Conservation (phyloP, 2,797 vertebrate genomes). For the Oophaga sylvatica region DNA sequence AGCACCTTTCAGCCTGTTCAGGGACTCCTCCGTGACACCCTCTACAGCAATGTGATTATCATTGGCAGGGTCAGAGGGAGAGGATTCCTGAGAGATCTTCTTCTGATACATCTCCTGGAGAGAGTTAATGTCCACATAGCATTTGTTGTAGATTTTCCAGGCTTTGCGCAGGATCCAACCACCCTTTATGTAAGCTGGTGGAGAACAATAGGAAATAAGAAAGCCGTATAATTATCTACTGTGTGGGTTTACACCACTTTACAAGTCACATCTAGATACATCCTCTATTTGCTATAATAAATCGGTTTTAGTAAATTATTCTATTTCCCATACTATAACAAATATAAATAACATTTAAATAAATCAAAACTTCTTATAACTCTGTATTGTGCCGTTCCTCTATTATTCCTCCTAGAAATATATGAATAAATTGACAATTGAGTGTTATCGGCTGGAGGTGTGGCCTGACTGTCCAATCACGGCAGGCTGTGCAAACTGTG, state of each 20-base stretch:
- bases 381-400: too few species aligned
- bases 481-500: too few species aligned
- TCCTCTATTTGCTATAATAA: not conserved
- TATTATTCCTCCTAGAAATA: too few species aligned
- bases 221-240: not conserved
- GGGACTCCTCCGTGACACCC: slow-evolving; percentile 83
- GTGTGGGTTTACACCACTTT: not conserved
- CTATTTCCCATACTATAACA: too few species aligned
- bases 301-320: not conserved
- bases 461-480: too few species aligned
- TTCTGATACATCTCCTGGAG: slow-evolving; percentile 89
- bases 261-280: not conserved
- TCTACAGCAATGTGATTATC: slow-evolving; percentile 78
- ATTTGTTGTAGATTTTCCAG: slow-evolving; percentile 99
- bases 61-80: slow-evolving; percentile 83
- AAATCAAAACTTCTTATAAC: too few species aligned
- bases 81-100: slow-evolving; percentile 75
- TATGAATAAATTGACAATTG: too few species aligned
- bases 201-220: slow-evolving; percentile 48
- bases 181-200: slow-evolving; percentile 95
- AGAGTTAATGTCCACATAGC: slow-evolving; percentile 92
- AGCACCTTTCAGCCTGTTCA: slow-evolving; percentile 95
- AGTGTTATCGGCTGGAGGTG: too few species aligned
- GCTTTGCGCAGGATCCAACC: slow-evolving; percentile 99
- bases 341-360: too few species aligned